Evolutionary conservation across 2,888 invertebrate genomes (phyloP).

Genomic region (Margaritifera margaritifera): DNA sequence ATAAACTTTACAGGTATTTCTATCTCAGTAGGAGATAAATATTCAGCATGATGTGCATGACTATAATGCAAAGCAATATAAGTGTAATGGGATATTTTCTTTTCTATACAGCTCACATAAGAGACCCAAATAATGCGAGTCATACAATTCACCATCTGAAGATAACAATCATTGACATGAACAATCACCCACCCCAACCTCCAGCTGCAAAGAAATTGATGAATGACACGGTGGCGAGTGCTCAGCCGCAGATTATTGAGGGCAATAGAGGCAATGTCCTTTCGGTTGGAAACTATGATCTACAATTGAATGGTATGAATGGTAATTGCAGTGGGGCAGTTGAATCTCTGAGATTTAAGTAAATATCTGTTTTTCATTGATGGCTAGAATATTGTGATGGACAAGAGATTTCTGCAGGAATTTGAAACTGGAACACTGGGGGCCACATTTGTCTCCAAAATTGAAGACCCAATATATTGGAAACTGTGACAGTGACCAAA

Average conservation of each 20-base stretch:
- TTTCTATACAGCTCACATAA: slow-evolving; percentile 81
- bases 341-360: neutral
- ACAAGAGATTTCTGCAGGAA: too few relatives aligned
- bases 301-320: slow-evolving; percentile 67
- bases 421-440: too few relatives aligned
- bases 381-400: neutral
- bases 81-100: neutral
- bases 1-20: too few relatives aligned
- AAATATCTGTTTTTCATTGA: neutral
- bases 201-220: slow-evolving; percentile 87
- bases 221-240: slow-evolving; percentile 85
- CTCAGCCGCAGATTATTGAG: slow-evolving; percentile 67
- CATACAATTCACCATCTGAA: slow-evolving; percentile 85
- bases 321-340: neutral
- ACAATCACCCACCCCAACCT: slow-evolving; percentile 86
- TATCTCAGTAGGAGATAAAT: too few relatives aligned
- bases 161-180: slow-evolving; percentile 86
- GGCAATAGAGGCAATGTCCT: slow-evolving; percentile 62
- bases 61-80: too few relatives aligned
- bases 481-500: too few relatives aligned
- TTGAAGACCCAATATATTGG: too few relatives aligned
- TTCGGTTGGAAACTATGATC: slow-evolving; percentile 67
- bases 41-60: too few relatives aligned
- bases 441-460: too few relatives aligned
- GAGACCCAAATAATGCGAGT: slow-evolving; percentile 85